These are phyloP conservation scores for Cervus canadensis DNA, from an alignment of 2,113 vertebrate species.

Conservation along the genomic window DNA sequence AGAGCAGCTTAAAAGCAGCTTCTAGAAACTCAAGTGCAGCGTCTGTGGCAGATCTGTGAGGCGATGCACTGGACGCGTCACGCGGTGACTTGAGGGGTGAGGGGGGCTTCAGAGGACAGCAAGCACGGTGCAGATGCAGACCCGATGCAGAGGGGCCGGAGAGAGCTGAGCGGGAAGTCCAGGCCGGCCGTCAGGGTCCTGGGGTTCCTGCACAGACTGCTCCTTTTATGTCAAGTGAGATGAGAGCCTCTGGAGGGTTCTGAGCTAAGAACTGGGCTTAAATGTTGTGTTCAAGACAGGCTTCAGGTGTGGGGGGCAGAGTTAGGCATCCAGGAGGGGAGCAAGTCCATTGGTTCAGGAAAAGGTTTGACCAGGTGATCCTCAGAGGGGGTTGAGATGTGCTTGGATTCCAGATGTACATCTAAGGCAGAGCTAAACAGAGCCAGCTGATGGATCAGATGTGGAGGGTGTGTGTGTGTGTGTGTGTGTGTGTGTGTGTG, in stretches of 20 bases:
- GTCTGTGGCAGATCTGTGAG: background rate
- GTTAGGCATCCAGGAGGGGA: fast-evolving
- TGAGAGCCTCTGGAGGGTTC: background rate
- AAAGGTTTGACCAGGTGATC: background rate
- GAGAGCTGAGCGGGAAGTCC: fast-evolving
- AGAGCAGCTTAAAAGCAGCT: background rate
- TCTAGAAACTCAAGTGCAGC: background rate
- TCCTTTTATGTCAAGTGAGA: background rate
- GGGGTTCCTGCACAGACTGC: background rate
- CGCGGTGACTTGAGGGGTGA: fast-evolving
- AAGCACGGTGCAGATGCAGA: fast-evolving
- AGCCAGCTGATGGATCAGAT: background rate
- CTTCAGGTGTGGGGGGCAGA: fast-evolving
- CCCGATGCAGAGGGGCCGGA: fast-evolving
- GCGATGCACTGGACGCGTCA: fast-evolving
- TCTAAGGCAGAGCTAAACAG: background rate
- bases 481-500: no score
- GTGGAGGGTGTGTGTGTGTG: background rate
- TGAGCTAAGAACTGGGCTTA: background rate
- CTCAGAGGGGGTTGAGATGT: background rate
- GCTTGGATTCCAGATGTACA: no score
- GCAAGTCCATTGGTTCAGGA: background rate
- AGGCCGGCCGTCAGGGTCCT: background rate
- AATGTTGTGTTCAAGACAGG: background rate
- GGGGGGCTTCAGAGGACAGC: background rate